Evolutionary conservation across 1,140 invertebrate species (phyloP).

Genomic region (Drosophila busckii): DNA sequence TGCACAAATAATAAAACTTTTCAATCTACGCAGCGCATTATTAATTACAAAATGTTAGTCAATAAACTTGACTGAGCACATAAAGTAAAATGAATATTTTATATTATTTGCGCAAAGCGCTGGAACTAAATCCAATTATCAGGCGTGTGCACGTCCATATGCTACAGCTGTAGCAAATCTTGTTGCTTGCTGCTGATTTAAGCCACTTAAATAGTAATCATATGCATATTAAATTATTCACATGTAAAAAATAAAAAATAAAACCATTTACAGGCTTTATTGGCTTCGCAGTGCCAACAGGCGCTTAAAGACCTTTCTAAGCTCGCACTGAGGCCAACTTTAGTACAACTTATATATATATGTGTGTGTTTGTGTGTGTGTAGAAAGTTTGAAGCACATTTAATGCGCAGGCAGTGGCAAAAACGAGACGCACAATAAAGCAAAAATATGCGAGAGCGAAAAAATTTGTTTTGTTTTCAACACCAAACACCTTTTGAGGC

Average conservation of each 20-base stretch:
- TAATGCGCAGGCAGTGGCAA: constrained; percentile 29
- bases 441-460: constrained; percentile 37
- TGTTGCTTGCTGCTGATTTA: neutral
- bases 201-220: constrained; percentile 36
- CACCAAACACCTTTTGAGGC: constrained; percentile 70
- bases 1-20: constrained; percentile 52
- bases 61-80: too few relatives aligned
- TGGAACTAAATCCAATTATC: too few relatives aligned
- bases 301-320: constrained; percentile 17
- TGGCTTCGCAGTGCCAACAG: constrained; percentile 20
- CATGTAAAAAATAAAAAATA: constrained; percentile 15
- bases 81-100: too few relatives aligned
- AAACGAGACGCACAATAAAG: constrained; percentile 22
- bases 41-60: constrained; percentile 13
- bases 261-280: constrained; percentile 10
- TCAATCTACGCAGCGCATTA: too few relatives aligned
- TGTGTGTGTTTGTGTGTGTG: constrained; percentile 29
- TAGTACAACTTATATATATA: constrained; percentile 13
- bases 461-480: constrained; percentile 66
- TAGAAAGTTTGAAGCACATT: constrained; percentile 65
- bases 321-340: constrained; percentile 7
- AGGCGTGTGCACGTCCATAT: too few relatives aligned
- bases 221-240: constrained; percentile 38
- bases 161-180: too few relatives aligned
- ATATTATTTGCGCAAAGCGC: too few relatives aligned